These are phyloP conservation scores for Ophion obscuratus DNA, from an alignment of 2,888 invertebrate species.

Conservation along the genomic window DNA sequence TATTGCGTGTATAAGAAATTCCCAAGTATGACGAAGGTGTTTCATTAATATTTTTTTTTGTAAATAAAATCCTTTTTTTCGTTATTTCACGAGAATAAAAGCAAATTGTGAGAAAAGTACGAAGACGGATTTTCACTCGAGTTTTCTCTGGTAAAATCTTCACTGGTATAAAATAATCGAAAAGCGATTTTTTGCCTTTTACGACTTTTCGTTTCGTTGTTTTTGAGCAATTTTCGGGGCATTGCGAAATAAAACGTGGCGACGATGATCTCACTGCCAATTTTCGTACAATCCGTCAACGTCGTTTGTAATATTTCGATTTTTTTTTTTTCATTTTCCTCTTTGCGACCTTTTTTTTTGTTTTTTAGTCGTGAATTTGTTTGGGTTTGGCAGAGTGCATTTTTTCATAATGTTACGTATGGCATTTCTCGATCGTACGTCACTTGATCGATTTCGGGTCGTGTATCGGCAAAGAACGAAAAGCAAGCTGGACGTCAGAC, in stretches of 20 bases:
- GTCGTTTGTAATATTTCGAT: neutral
- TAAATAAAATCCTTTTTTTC: slow-evolving; percentile 52
- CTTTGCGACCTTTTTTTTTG: no score
- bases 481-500: neutral
- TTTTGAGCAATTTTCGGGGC: slow-evolving; percentile 57
- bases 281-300: neutral
- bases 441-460: neutral
- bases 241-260: slow-evolving; percentile 16
- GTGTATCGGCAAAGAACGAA: no score
- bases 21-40: slow-evolving; percentile 1
- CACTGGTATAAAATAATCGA: slow-evolving; percentile 49
- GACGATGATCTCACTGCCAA: neutral
- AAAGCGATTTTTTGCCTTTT: slow-evolving; percentile 47
- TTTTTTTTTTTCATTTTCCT: neutral
- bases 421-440: neutral
- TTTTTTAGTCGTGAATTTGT: no score
- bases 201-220: slow-evolving; percentile 50
- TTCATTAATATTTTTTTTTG: slow-evolving; percentile 10
- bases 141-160: slow-evolving; percentile 29
- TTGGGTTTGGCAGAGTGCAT: no score
- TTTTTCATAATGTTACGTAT: no score
- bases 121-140: neutral
- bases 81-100: slow-evolving; percentile 34
- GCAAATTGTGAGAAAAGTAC: neutral
- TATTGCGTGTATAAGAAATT: slow-evolving; percentile 38